A percentile compares a stretch with the other conserved stretches of the same genome.
Evolutionary conservation across 2,888 invertebrate species (phyloP).

Genomic region (Tigriopus californicus): DNA sequence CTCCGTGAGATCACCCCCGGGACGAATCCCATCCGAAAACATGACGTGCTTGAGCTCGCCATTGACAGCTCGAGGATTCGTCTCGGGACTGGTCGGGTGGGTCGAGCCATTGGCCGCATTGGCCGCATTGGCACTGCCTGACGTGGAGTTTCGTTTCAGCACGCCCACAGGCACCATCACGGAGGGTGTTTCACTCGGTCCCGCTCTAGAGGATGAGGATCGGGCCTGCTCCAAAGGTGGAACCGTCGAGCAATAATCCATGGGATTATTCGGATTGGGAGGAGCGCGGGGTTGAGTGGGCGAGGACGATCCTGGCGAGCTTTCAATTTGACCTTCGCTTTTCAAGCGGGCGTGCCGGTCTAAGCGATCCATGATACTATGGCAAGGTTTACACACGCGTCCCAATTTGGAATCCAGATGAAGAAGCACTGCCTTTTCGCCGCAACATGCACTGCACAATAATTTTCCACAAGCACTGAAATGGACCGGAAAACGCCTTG

Average conservation of each 20-base stretch:
- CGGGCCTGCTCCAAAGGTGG: conserved; percentile 55
- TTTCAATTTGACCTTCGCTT: not conserved
- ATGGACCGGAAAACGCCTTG: no score
- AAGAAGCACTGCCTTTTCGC: conserved; percentile 44
- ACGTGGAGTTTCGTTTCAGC: conserved; percentile 39
- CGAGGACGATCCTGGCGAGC: not conserved
- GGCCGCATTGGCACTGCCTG: not conserved
- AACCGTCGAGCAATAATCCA: conserved; percentile 66
- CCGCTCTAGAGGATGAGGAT: conserved; percentile 28
- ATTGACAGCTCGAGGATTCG: not conserved
- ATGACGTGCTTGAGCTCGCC: conserved; percentile 50
- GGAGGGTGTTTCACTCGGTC: conserved; percentile 33
- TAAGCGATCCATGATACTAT: conserved; percentile 19
- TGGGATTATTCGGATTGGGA: conserved; percentile 66
- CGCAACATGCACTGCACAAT: conserved; percentile 57
- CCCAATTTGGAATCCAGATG: conserved; percentile 56
- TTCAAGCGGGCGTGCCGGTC: no score
- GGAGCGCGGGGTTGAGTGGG: conserved; percentile 21
- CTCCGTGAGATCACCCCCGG: conserved; percentile 65
- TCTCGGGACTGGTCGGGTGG: not conserved
- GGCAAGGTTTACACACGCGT: conserved; percentile 53
- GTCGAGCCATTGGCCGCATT: not conserved
- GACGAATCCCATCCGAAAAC: conserved; percentile 73
- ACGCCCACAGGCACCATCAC: conserved; percentile 74
- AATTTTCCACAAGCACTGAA: conserved; percentile 35